Conservation (phyloP, 2,888 invertebrate genomes). For the Diabrotica balteata region DNA sequence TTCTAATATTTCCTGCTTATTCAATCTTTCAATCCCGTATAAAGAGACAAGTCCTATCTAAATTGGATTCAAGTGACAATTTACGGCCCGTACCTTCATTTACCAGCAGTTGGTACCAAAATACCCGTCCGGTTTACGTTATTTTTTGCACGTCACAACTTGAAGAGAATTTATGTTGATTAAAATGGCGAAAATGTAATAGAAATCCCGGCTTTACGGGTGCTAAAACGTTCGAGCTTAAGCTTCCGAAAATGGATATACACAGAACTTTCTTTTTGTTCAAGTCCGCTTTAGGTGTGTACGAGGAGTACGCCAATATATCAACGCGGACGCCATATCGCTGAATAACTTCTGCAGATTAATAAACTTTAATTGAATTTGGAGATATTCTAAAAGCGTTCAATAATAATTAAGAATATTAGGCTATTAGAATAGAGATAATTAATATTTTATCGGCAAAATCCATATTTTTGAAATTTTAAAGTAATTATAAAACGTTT, state of each 20-base stretch:
- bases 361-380: not conserved
- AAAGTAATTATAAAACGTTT: too few species aligned
- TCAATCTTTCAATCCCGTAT: conserved; percentile 1
- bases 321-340: too few species aligned
- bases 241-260: conserved; percentile 41
- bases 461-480: too few species aligned
- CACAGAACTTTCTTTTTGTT: conserved; percentile 32
- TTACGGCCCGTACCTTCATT: conserved; percentile 21
- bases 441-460: too few species aligned
- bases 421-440: too few species aligned
- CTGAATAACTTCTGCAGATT: not conserved
- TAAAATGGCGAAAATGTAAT: conserved; percentile 53
- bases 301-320: not conserved
- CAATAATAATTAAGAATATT: too few species aligned
- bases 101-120: conserved; percentile 18
- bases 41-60: conserved; percentile 14
- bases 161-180: conserved; percentile 55
- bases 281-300: not conserved
- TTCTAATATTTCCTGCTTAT: not conserved
- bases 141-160: conserved; percentile 47
- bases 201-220: conserved; percentile 50
- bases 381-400: not conserved
- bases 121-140: conserved; percentile 38
- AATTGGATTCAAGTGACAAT: conserved; percentile 23
- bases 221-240: conserved; percentile 44